A percentile compares a stretch with the other conserved stretches of the same genome.
Evolutionary conservation across 2,888 invertebrate genomes (phyloP).

Genomic region (Meliscaeva auricollis): DNA sequence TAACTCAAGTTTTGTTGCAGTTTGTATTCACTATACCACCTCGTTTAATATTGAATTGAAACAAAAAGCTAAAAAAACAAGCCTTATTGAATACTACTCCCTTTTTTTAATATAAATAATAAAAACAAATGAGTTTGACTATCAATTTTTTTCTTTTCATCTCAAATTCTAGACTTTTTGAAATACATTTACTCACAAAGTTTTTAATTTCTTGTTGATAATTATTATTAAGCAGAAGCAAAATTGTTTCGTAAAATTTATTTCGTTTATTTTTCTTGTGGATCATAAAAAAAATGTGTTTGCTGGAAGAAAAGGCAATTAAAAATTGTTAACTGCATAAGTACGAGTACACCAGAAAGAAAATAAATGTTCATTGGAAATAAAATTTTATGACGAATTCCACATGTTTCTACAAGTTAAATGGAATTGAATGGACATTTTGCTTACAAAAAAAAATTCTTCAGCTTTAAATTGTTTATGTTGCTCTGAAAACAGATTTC

Average conservation of each 20-base stretch:
- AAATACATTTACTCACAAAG: not conserved
- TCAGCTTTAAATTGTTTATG: no score
- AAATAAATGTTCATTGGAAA: not conserved
- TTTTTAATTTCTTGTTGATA: not conserved
- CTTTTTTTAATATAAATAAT: no score
- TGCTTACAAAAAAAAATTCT: conserved; percentile 9
- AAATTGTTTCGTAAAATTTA: not conserved
- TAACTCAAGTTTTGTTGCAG: not conserved
- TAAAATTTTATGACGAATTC: conserved; percentile 3
- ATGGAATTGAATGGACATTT: not conserved
- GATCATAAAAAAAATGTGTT: not conserved
- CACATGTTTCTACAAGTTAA: not conserved
- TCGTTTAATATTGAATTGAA: no score
- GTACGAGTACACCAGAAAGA: not conserved
- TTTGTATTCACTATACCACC: no score
- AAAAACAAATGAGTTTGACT: no score
- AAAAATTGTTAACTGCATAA: not conserved
- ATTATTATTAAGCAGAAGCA: not conserved
- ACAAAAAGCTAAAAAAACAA: no score
- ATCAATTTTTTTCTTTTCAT: no score
- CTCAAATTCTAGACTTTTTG: no score
- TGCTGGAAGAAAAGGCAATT: not conserved
- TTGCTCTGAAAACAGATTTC: no score
- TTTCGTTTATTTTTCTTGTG: conserved; percentile 17
- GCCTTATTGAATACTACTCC: no score